Evolutionary conservation across 2,113 vertebrate genomes (phyloP), one percentile per base, ranked within the genome.

Genomic region (Theropithecus gelada): DNA sequence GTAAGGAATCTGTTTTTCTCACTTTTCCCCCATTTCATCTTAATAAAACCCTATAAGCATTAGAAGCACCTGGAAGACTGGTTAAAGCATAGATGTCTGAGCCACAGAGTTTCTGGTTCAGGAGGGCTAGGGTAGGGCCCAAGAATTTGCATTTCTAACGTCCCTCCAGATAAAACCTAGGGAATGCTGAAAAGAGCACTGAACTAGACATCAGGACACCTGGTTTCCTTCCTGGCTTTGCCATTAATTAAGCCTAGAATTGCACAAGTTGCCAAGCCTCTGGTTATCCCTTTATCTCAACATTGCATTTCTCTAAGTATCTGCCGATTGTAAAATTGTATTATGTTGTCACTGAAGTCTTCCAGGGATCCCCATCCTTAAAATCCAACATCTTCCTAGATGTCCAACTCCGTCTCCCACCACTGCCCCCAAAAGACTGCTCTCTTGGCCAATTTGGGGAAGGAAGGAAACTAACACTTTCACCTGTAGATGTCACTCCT

Each of bases 101-200:
- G 61, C 27, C 52, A 23, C 64, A 35, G 70, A 75, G 48, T 89
- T 94, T 73, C 64, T 70, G 27, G 43, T 66, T 89, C 70, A 75
- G 73, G 48, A 50, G 45, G 38, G 84, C 52, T 68, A 66, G 38
- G 35, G 22, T 32, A 14, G 11, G 35, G 35, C 27, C 79, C 22
- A 55, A 87, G 83, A 66, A 88, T 85, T 22, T 87, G 22, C 48
- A 68, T 93, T 92, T 94, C 73, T 80, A 92, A 90, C 13, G n/a
- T 45, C 35, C 32, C 38, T 89, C 48, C 14, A 76, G 35, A 38
- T n/a, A 68, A 73, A 90, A 48, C 18, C 27, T 55, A 80, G 40
- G 14, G 70, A 66, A 72, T 40, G 40, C 40, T 48, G 76, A 66
- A 12, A 68, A 79, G 30, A 87, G 2, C 52, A 20, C 10, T 38